Evolutionary conservation across 2,113 vertebrate species (phyloP), one percentile per base, ranked within the genome.

Genomic region (Tauraco erythrolophus): DNA sequence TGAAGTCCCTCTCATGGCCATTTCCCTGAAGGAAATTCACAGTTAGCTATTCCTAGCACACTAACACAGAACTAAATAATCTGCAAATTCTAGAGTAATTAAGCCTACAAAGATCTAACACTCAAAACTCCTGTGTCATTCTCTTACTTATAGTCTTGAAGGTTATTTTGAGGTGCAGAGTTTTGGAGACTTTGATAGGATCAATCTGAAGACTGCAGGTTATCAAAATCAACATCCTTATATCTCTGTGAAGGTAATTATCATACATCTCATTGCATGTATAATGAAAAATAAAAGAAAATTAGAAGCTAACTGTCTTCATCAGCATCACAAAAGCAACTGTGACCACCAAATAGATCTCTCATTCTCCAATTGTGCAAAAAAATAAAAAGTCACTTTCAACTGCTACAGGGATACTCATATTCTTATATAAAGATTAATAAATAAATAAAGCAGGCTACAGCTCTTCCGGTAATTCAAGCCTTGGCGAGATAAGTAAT

Each of bases 1-100:
- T 97, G 81, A 99, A 99, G 98, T 99, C 99, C 3, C 99, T 98
- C 92, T 99, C 99, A 1, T 99, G 99, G 89, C 99, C 99, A 41
- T 99, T 99, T 93, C 99, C 99, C 99, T 99, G 89, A 11, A 88
- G 93, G 54, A 96, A 72, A 96, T 48, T 51, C 53, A 89, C 9
- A 64, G 43, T 83, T 72, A 91, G 64, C 25, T 54, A 53, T 35
- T 89, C 62, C 72, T 51, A 85, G 41, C 25, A 94, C 41, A 50
- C 30, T 33, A 85, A 57, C 19, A 45, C 57, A 66, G 37, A 81
- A 91, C 19, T 58, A 77, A 79, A 69, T 23, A 58, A 23, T 27
- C 43, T 79, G 33, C 30, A 43, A 35, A 57, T 60, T 35, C 75
- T 74, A 61, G 6, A 84, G 31, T 45, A 57, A 88, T 41, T 43